Base-by-base conservation (phyloP, 2,888 invertebrate species). In the Caenorhabditis sp. region DNA sequence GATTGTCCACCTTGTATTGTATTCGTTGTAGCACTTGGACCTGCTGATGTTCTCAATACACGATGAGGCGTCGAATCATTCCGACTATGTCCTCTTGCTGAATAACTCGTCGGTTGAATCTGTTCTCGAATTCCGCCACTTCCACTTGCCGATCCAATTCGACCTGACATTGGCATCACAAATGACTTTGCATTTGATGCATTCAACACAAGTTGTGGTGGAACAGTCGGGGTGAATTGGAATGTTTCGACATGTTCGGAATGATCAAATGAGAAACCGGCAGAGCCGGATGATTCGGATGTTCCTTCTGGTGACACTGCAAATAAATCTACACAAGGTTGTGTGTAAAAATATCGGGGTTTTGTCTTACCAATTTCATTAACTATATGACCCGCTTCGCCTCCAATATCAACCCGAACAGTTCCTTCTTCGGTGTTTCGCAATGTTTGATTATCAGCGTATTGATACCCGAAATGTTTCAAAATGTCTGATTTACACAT, bases 401-500 rank as follows among this genome's bases (percentile, higher is more conserved):
- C 68, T 1, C 69, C 69, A 12, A 69, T 43, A 25, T 73, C 69
- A 4, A 66, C n/a, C 1, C 69, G 65, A 52, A 5, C 53, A 26
- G 8, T 61, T 50, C 3, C 3, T 21, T 54, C 62, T 27, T 17
- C 62, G 17, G 20, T 1, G 52, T 31, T 52, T 20, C n/a, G 27
- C 17, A 7, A 3, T 3, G 5, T 14, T 12, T 10, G 7, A 12
- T 7, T 7, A 52, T 62, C 62, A 25, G 5, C 7, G 25, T 62
- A 62, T 10, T 52, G 26, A 20, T 83, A 87, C 1, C 90, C 90
- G 82, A 89, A 90, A n/a, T 89, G 89, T 80, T 94, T 93, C 75
- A 96, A 91, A 84, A 96, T 95, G 89, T 96, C 95, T 92, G 94
- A 92, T 89, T 95, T 95, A 90, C 95, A 96, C 94, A 96, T 95